A percentile compares a stretch with the other conserved stretches of the same genome.
phyloP scores from a whole-genome alignment of 2,113 vertebrate genomes.

The Brienomyrus longianalis region DNA sequence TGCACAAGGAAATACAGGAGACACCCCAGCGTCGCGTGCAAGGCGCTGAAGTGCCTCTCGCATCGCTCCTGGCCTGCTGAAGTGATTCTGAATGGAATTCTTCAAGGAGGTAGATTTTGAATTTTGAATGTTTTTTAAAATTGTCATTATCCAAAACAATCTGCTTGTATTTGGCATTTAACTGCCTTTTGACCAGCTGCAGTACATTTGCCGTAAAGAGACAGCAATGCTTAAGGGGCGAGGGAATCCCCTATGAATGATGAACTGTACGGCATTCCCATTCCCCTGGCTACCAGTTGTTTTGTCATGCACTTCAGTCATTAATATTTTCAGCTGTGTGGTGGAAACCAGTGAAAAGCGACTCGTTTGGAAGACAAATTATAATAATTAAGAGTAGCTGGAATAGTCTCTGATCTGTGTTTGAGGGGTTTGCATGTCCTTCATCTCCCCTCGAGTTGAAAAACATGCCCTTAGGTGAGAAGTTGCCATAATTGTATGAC shows the following conservation, averaged over 20 bases:
- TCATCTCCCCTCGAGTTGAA: not conserved
- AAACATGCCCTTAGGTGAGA: not conserved
- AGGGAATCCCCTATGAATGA: conserved; percentile 8
- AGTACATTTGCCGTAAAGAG: not conserved
- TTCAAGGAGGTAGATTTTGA: not conserved
- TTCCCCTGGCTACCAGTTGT: conserved; percentile 7
- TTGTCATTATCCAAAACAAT: not conserved
- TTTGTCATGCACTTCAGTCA: not conserved
- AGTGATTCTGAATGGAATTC: not conserved
- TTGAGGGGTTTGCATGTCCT: not conserved
- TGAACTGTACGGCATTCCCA: not conserved
- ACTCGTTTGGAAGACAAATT: not conserved
- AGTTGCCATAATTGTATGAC: not conserved
- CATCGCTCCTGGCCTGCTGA: not conserved
- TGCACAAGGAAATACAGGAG: conserved; percentile 36
- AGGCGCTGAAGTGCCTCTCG: conserved; percentile 15
- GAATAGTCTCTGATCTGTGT: not conserved
- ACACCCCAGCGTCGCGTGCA: conserved; percentile 34
- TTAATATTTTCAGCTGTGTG: not conserved
- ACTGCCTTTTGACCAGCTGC: not conserved
- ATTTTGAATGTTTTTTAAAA: no score
- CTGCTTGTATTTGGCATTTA: not conserved
- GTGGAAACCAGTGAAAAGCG: not conserved
- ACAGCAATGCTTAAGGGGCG: conserved; percentile 1
- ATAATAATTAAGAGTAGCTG: not conserved